phyloP scores from a whole-genome alignment of 1,140 invertebrate genomes.

The Piezodorus guildinii region DNA sequence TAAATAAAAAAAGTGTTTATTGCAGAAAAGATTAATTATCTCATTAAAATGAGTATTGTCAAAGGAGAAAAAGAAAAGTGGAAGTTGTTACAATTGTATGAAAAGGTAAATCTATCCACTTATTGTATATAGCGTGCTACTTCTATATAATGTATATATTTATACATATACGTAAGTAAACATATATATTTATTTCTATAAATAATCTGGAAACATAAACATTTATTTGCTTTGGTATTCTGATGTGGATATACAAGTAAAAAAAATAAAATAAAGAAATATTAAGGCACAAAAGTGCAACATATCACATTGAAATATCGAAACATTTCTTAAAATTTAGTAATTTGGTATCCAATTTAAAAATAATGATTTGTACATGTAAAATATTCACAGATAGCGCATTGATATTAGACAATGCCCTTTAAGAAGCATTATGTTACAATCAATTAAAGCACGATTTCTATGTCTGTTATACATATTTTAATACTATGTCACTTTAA shows the following conservation, averaged over 20 bases:
- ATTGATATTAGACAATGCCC: not conserved
- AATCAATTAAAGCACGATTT: not conserved
- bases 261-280: not conserved
- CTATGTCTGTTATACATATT: not conserved
- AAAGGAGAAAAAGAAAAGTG: not conserved
- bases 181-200: too few species aligned
- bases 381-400: too few species aligned
- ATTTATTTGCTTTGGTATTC: not conserved
- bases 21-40: not conserved
- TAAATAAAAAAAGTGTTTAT: not conserved
- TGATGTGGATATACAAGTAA: not conserved
- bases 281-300: not conserved
- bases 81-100: not conserved
- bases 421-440: not conserved
- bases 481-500: not conserved
- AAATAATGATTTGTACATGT: too few species aligned
- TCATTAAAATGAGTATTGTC: not conserved
- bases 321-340: not conserved
- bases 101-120: not conserved
- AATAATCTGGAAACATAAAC: too few species aligned
- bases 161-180: not conserved
- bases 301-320: not conserved
- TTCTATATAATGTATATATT: not conserved
- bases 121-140: not conserved
- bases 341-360: not conserved